Evolutionary conservation across 2,113 vertebrate species (phyloP).

Genomic region (Lasiurus borealis): DNA sequence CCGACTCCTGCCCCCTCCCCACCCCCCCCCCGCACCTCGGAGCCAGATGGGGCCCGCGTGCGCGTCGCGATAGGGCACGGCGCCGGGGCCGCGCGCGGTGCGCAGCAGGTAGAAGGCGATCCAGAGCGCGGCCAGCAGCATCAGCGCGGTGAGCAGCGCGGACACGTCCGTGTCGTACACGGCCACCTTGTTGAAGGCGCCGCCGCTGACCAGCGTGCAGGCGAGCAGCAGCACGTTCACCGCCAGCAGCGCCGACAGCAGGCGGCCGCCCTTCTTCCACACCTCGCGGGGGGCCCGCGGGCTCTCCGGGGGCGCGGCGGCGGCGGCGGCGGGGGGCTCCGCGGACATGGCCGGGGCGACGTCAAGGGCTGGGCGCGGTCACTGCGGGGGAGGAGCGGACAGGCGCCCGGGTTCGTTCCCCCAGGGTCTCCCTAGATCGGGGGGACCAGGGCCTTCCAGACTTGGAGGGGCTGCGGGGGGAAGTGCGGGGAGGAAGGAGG

Average conservation of each 20-base stretch:
- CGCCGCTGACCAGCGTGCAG: conserved; percentile 91
- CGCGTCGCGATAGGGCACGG: conserved; percentile 90
- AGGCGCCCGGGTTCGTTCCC: conserved; percentile 55
- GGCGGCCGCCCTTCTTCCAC: conserved; percentile 90
- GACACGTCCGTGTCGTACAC: conserved; percentile 90
- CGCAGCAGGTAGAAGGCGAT: conserved; percentile 90
- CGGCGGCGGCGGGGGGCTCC: conserved; percentile 40
- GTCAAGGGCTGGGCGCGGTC: conserved; percentile 1
- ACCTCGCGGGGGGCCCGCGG: conserved; percentile 78
- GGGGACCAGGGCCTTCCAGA: not conserved
- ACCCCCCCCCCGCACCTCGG: conserved; percentile 88
- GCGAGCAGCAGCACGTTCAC: conserved; percentile 92
- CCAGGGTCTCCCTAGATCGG: not conserved
- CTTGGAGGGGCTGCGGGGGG: too few relatives aligned
- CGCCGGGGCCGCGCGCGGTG: conserved; percentile 83
- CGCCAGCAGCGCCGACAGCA: conserved; percentile 92
- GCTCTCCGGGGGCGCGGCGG: conserved; percentile 48
- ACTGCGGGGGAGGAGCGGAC: conserved; percentile 16
- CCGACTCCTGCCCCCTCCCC: rapidly evolving
- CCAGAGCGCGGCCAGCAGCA: conserved; percentile 92
- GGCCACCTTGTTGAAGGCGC: conserved; percentile 88
- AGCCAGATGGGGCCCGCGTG: conserved; percentile 97
- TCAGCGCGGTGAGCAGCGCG: conserved; percentile 91
- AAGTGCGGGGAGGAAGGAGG: too few relatives aligned
- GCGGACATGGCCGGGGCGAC: conserved; percentile 78